phyloP scores from a whole-genome alignment of 2,113 vertebrate genomes.

The Mola mola region DNA sequence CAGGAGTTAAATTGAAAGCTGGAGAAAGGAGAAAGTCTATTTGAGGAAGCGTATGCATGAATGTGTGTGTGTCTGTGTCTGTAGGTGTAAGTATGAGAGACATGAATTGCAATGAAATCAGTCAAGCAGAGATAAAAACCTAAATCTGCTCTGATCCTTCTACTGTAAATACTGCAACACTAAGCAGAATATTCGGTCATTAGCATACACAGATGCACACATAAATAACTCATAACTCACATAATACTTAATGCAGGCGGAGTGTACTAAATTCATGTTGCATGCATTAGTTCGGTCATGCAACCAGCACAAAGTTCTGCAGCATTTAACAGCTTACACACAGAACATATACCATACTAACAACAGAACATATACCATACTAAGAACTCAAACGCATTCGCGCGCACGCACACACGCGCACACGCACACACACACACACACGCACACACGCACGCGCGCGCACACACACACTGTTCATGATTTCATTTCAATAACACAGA shows the following conservation, averaged over 20 bases:
- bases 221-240: neutral
- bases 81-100: neutral
- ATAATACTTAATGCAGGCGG: neutral
- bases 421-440: slow-evolving; percentile 6
- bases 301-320: slow-evolving; percentile 40
- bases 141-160: slow-evolving; percentile 55
- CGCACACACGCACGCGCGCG: neutral
- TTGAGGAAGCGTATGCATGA: slow-evolving; percentile 2
- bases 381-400: slow-evolving; percentile 10
- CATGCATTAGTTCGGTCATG: slow-evolving; percentile 51
- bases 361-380: too few species aligned
- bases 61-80: slow-evolving; percentile 7
- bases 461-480: slow-evolving; percentile 35
- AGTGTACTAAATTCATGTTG: slow-evolving; percentile 21
- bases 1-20: slow-evolving; percentile 29
- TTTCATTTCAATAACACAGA: slow-evolving; percentile 70
- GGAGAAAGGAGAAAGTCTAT: neutral
- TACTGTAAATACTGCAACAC: slow-evolving; percentile 22
- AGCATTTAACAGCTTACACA: slow-evolving; percentile 49
- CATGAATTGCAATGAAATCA: neutral
- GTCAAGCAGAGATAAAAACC: slow-evolving; percentile 35
- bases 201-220: slow-evolving; percentile 20
- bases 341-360: slow-evolving; percentile 9
- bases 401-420: slow-evolving; percentile 4
- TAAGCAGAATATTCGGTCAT: slow-evolving; percentile 15